Percentiles rank a stretch among this genome's conserved stretches.
Evolutionary conservation across 2,113 vertebrate species (phyloP).

Genomic region (Gymnobelideus leadbeateri): DNA sequence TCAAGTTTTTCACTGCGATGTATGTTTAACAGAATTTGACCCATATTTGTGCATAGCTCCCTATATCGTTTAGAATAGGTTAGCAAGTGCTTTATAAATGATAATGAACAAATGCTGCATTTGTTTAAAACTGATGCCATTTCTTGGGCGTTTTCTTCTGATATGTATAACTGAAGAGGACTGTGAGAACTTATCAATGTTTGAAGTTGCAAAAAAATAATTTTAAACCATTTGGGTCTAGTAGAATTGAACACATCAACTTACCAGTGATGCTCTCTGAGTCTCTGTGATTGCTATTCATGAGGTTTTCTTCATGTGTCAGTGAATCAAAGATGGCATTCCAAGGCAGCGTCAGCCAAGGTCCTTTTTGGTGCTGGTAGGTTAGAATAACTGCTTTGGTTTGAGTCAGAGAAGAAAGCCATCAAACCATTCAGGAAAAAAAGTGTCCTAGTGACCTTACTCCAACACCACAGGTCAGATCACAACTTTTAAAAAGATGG

Average conservation of each 20-base stretch:
- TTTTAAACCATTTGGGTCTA: slow-evolving; percentile 7
- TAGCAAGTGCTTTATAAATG: neutral
- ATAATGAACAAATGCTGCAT: slow-evolving; percentile 4
- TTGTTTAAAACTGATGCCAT: slow-evolving; percentile 36
- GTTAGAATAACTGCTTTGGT: slow-evolving; percentile 78
- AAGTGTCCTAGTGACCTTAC: slow-evolving; percentile 47
- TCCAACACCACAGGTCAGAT: neutral
- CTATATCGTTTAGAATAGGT: neutral
- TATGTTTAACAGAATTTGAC: slow-evolving; percentile 8
- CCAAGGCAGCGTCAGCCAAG: slow-evolving; percentile 70
- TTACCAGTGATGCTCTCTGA: slow-evolving; percentile 91
- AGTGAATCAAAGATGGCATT: slow-evolving; percentile 83
- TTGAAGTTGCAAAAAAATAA: slow-evolving; percentile 7
- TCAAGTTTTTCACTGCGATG: slow-evolving; percentile 17
- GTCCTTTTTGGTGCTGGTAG: slow-evolving; percentile 78
- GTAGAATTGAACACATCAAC: slow-evolving; percentile 40
- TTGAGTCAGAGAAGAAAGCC: slow-evolving; percentile 71
- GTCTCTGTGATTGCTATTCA: slow-evolving; percentile 89
- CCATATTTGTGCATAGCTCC: slow-evolving; percentile 18
- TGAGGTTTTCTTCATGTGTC: slow-evolving; percentile 91
- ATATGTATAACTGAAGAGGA: slow-evolving; percentile 20
- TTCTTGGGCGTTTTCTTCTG: slow-evolving; percentile 25
- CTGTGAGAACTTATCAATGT: slow-evolving; percentile 38
- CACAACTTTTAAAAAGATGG: neutral
- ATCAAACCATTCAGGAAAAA: slow-evolving; percentile 78